Percentiles rank a stretch among this genome's conserved stretches.
phyloP scores from a whole-genome alignment of 2,888 invertebrate species.

The Drepanosiphum platanoidis region DNA sequence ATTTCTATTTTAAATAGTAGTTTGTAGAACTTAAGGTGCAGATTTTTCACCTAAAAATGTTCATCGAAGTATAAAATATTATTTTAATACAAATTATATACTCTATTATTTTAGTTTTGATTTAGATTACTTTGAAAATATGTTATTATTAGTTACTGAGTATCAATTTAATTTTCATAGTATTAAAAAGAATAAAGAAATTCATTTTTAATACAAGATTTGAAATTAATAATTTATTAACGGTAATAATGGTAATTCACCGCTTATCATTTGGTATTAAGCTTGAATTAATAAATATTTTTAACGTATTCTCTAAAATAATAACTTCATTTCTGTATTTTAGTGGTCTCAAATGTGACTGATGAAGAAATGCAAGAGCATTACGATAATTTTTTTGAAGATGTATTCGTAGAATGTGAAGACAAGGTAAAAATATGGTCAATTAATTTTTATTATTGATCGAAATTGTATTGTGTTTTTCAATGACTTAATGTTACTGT shows the following conservation, averaged over 20 bases:
- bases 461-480: not conserved
- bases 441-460: not conserved
- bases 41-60: no score
- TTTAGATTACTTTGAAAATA: not conserved
- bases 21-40: no score
- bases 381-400: constrained; percentile 99
- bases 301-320: not conserved
- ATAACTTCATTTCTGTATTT: constrained; percentile 65
- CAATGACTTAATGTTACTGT: not conserved
- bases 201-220: not conserved
- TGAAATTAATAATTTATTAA: not conserved
- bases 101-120: not conserved
- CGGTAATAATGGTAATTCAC: not conserved
- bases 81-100: no score
- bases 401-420: constrained; percentile 98
- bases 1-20: no score
- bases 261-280: not conserved
- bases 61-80: no score
- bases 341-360: constrained; percentile 91
- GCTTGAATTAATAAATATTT: not conserved
- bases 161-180: not conserved
- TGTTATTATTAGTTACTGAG: not conserved
- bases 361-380: constrained; percentile 99
- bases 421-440: constrained; percentile 75
- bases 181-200: not conserved